phyloP scores from a whole-genome alignment of 2,888 invertebrate species.

The Thelaira solivaga region DNA sequence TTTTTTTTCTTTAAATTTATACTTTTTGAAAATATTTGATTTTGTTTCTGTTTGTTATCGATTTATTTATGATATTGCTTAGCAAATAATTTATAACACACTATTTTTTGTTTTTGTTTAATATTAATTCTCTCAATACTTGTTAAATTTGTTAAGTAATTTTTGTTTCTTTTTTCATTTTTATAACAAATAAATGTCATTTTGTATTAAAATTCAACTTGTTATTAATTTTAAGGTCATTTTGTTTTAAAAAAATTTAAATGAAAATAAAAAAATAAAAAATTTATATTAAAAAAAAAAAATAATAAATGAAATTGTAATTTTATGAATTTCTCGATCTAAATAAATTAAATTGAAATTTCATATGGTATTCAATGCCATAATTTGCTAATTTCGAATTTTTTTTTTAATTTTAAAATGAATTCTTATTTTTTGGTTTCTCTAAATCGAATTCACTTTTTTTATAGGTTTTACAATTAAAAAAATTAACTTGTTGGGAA shows the following conservation, averaged over 20 bases:
- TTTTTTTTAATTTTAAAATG: no score
- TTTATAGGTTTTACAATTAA: no score
- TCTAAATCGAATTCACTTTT: no score
- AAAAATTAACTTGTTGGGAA: no score
- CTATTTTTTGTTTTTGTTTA: neutral
- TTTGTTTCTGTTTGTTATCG: slow-evolving; percentile 38
- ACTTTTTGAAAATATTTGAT: slow-evolving; percentile 53
- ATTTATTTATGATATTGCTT: slow-evolving; percentile 5
- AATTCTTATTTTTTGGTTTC: no score
- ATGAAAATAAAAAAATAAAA: no score
- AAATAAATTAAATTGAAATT: no score
- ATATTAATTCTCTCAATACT: neutral
- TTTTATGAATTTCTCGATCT: no score
- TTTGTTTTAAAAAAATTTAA: neutral
- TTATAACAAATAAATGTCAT: slow-evolving; percentile 16
- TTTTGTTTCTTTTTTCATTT: neutral
- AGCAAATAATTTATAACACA: slow-evolving; percentile 42
- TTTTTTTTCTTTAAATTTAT: slow-evolving; percentile 30
- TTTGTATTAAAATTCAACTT: slow-evolving; percentile 17
- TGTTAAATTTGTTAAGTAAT: neutral
- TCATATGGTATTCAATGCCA: no score
- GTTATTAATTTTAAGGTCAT: slow-evolving; percentile 12
- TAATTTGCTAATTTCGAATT: no score
- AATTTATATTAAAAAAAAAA: no score
- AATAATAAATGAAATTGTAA: no score